Evolutionary conservation across 2,888 invertebrate species (phyloP).

Genomic region (Apodemia zela): DNA sequence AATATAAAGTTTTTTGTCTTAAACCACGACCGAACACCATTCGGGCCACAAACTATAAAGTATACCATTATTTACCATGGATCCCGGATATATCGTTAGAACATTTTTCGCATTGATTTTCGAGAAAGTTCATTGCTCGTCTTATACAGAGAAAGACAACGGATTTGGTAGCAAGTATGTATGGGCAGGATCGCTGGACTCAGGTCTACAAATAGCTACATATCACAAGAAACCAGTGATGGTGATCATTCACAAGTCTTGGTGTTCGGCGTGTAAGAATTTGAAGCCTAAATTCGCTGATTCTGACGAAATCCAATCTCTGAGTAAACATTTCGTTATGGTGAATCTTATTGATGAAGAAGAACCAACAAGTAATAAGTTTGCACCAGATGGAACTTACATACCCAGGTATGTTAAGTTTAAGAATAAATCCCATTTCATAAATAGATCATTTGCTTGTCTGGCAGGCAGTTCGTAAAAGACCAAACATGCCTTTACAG

Average conservation of each 20-base stretch:
- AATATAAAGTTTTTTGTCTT: neutral
- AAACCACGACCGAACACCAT: neutral
- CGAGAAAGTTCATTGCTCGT: conserved; percentile 48
- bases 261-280: conserved; percentile 84
- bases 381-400: conserved; percentile 83
- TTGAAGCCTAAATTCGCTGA: conserved; percentile 82
- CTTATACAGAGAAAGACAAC: conserved; percentile 50
- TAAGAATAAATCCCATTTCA: neutral
- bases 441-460: too few relatives aligned
- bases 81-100: conserved; percentile 50
- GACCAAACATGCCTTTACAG: too few relatives aligned
- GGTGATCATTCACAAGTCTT: conserved; percentile 83
- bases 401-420: conserved; percentile 75
- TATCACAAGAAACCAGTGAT: conserved; percentile 81
- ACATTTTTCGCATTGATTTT: conserved; percentile 50
- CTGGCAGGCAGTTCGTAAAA: too few relatives aligned
- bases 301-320: conserved; percentile 73
- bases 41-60: neutral
- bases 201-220: conserved; percentile 60
- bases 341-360: conserved; percentile 82
- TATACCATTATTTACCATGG: conserved; percentile 41
- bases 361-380: conserved; percentile 70
- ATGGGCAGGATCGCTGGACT: conserved; percentile 70
- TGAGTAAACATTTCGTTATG: conserved; percentile 84
- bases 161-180: conserved; percentile 67